A percentile compares a stretch with the other conserved stretches of the same genome.
phyloP scores from a whole-genome alignment of 2,797 vertebrate species.

The Microctenopoma lineatum region DNA sequence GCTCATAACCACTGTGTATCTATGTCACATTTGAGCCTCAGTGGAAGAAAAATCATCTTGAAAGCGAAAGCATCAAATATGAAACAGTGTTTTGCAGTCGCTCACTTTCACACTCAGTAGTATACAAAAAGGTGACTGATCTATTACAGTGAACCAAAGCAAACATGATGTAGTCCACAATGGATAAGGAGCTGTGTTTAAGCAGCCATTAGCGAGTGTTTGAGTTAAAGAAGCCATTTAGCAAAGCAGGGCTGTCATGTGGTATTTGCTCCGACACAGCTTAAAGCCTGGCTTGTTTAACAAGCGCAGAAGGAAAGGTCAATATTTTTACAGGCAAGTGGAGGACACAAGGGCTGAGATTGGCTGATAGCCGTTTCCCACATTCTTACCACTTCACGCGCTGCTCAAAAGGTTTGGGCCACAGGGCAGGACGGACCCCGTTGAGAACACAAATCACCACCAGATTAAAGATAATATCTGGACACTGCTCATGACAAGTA shows the following conservation, averaged over 20 bases:
- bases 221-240: conserved; percentile 70
- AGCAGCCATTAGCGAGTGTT: conserved; percentile 75
- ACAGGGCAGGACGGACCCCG: conserved; percentile 34
- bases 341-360: conserved; percentile 62
- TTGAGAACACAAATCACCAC: conserved; percentile 20
- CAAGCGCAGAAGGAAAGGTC: conserved; percentile 78
- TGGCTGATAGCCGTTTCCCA: conserved; percentile 67
- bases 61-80: conserved; percentile 54
- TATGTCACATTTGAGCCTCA: conserved; percentile 23
- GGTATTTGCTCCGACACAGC: conserved; percentile 82
- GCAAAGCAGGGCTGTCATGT: conserved; percentile 70
- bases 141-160: conserved; percentile 68
- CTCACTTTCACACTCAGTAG: conserved; percentile 53
- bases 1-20: background rate
- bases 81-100: conserved; percentile 57
- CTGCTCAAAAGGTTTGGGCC: conserved; percentile 13
- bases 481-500: background rate
- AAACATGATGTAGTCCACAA: conserved; percentile 74
- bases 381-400: conserved; percentile 39
- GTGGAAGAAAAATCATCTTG: conserved; percentile 13
- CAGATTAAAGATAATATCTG: conserved; percentile 5
- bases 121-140: conserved; percentile 58
- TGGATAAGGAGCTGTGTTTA: conserved; percentile 74
- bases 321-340: conserved; percentile 83
- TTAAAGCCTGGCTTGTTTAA: conserved; percentile 83